A percentile compares a stretch with the other conserved stretches of the same genome.
Evolutionary conservation across 2,797 vertebrate genomes (phyloP).

Genomic region (Pogonophryne albipinna): DNA sequence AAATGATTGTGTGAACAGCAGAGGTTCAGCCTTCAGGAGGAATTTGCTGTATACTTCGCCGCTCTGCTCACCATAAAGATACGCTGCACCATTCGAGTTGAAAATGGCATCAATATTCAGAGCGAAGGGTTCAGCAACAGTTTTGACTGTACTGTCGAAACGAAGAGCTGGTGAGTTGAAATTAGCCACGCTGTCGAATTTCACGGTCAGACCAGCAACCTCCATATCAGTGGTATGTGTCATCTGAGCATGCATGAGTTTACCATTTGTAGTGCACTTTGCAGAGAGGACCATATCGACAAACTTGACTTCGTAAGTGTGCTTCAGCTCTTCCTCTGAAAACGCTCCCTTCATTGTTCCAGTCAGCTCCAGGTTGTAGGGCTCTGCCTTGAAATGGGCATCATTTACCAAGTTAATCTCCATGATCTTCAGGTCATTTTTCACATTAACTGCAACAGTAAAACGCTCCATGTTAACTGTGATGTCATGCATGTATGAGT

Average conservation of each 20-base stretch:
- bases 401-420: slow-evolving; percentile 85
- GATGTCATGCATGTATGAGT: slow-evolving; percentile 91
- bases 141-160: slow-evolving; percentile 87
- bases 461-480: slow-evolving; percentile 85
- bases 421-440: slow-evolving; percentile 88
- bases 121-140: slow-evolving; percentile 85
- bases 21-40: slow-evolving; percentile 90
- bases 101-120: slow-evolving; percentile 86
- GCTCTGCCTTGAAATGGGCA: slow-evolving; percentile 86
- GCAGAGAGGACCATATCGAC: slow-evolving; percentile 83
- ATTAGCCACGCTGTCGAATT: slow-evolving; percentile 83
- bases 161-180: slow-evolving; percentile 88
- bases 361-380: slow-evolving; percentile 86
- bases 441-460: slow-evolving; percentile 81
- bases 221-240: slow-evolving; percentile 86
- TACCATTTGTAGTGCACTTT: slow-evolving; percentile 90
- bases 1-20: slow-evolving; percentile 88
- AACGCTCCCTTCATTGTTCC: slow-evolving; percentile 87
- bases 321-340: slow-evolving; percentile 87
- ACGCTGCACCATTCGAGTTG: slow-evolving; percentile 86
- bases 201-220: slow-evolving; percentile 86
- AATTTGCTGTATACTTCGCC: slow-evolving; percentile 92
- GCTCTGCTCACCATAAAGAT: slow-evolving; percentile 86
- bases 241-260: slow-evolving; percentile 84
- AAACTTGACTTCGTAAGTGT: slow-evolving; percentile 88